These are phyloP conservation scores for Amniataba percoides DNA, from an alignment of 2,797 vertebrate genomes.

Conservation along the genomic window DNA sequence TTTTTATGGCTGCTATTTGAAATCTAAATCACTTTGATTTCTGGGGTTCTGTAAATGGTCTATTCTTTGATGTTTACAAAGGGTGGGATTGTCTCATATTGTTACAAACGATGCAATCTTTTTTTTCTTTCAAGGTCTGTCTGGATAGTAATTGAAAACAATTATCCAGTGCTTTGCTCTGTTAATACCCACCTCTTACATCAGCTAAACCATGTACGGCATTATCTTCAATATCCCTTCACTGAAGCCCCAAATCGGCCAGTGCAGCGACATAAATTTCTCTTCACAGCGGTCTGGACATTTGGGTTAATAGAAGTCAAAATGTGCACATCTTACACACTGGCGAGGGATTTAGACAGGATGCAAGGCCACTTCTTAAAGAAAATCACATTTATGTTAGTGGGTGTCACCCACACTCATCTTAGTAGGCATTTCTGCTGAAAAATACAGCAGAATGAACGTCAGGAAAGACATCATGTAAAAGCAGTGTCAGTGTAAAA, in stretches of 20 bases:
- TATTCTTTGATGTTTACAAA: conserved; percentile 63
- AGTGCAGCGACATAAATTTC: conserved; percentile 26
- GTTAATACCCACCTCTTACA: conserved; percentile 45
- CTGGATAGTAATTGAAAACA: conserved; percentile 69
- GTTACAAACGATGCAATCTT: conserved; percentile 55
- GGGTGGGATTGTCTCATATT: conserved; percentile 56
- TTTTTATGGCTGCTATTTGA: conserved; percentile 55
- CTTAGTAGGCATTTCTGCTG: neutral
- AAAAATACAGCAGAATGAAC: neutral
- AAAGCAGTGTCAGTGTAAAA: neutral
- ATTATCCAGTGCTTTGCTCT: conserved; percentile 66
- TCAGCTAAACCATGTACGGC: conserved; percentile 45
- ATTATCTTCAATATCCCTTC: conserved; percentile 48
- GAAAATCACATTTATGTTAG: conserved; percentile 12
- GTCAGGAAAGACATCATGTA: neutral
- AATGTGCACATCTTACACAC: conserved; percentile 16
- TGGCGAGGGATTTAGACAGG: conserved; percentile 16
- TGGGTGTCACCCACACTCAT: neutral
- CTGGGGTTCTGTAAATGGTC: conserved; percentile 46
- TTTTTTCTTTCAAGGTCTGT: conserved; percentile 55
- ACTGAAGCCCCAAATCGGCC: conserved; percentile 32
- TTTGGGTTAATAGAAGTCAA: conserved; percentile 41
- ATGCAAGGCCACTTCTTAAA: conserved; percentile 5
- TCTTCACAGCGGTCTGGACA: conserved; percentile 13
- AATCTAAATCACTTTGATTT: conserved; percentile 61